Base-by-base conservation (phyloP, 2,797 vertebrate species). In the Parambassis ranga region DNA sequence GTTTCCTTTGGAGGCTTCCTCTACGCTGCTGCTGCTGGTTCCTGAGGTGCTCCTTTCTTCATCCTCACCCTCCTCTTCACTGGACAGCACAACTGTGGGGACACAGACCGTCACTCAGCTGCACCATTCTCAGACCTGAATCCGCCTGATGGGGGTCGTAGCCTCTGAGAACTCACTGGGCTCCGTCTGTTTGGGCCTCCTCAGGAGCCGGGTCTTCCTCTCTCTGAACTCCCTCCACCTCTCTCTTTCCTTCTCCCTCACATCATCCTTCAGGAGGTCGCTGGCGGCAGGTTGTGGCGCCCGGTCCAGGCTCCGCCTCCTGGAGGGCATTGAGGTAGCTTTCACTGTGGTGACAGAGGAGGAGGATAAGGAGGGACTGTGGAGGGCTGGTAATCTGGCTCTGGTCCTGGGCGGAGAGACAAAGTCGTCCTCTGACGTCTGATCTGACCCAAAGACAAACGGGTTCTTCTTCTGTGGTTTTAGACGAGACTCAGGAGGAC, bases 111-210 rank as follows among this genome's bases (percentile, higher is more conserved):
- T 6, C 19, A 9, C 15, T 9, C 26, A 4, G 26, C n/a, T n/a
- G n/a, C n/a, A n/a, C n/a, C n/a, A n/a, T n/a, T n/a, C n/a, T n/a
- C n/a, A n/a, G n/a, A n/a, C n/a, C n/a, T n/a, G n/a, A n/a, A n/a
- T n/a, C n/a, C n/a, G n/a, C n/a, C n/a, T n/a, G n/a, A n/a, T n/a
- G n/a, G n/a, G n/a, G n/a, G n/a, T n/a, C n/a, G n/a, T n/a, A n/a
- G n/a, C n/a, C n/a, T n/a, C n/a, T n/a, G n/a, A n/a, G n/a, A 4
- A 65, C 82, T 84, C 55, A 87, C 87, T 87, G 6, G 87, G 72
- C 16, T 87, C 83, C 22, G 20, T 26, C 14, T 10, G 32, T 19
- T 13, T 44, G 10, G 31, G 37, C 20, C 26, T 75, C 23, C 8
- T 77, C 5, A 5, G 44, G 3, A 5, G 50, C 1, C 51, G 23